Conservation (phyloP, 2,797 vertebrate genomes). For the Channa striata region DNA sequence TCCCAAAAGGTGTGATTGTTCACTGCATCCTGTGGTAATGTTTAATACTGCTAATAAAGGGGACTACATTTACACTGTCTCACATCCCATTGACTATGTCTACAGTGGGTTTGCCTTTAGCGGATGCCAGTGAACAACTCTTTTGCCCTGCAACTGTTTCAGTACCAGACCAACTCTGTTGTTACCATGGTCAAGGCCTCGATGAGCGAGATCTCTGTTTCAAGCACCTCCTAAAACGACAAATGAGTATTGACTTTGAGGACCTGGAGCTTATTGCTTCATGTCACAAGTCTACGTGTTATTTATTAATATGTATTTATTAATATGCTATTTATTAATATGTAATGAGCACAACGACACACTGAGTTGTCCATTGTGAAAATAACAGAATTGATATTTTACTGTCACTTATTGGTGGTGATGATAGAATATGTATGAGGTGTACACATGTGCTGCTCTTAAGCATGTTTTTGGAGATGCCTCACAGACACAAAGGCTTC, state of each 20-base stretch:
- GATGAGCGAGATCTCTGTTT: conserved; percentile 72
- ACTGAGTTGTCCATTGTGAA: neutral
- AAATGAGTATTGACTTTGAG: conserved; percentile 31
- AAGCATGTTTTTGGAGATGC: too few species aligned
- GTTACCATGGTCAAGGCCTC: conserved; percentile 80
- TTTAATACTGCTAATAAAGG: neutral
- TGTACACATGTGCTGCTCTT: too few species aligned
- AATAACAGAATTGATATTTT: too few species aligned
- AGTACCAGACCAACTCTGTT: neutral
- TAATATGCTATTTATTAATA: too few species aligned
- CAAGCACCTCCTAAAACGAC: conserved; percentile 73
- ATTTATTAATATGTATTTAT: neutral
- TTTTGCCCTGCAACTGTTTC: neutral
- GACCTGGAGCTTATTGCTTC: conserved; percentile 8
- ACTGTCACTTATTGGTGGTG: too few species aligned
- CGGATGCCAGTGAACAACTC: conserved; percentile 51
- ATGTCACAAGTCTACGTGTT: neutral
- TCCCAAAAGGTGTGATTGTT: conserved; percentile 33
- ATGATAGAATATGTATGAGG: too few species aligned
- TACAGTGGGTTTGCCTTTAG: neutral
- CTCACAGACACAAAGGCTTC: too few species aligned
- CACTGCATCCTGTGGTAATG: conserved; percentile 37
- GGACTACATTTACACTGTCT: neutral
- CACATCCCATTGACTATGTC: neutral
- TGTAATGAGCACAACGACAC: too few species aligned